Percentiles rank a stretch among this genome's conserved stretches.
Conservation (phyloP, 1,140 invertebrate species). For the Kradibia gibbosae region DNA sequence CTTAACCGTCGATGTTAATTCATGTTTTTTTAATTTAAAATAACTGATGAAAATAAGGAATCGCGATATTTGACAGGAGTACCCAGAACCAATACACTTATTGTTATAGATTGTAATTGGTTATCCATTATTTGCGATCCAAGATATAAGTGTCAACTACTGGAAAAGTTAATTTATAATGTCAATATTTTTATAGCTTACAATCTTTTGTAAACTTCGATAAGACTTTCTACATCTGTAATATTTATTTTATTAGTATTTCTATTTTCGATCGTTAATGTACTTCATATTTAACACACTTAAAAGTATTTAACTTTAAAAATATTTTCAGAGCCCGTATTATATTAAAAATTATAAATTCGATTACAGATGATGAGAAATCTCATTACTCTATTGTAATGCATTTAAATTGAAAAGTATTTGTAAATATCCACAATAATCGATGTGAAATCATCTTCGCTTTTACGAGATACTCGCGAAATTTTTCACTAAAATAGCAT, state of each 20-base stretch:
- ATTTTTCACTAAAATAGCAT: not conserved
- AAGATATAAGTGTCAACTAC: not conserved
- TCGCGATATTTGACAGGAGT: not conserved
- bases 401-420: not conserved
- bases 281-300: not conserved
- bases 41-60: constrained; percentile 1
- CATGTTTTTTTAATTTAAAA: constrained; percentile 16
- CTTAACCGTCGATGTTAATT: not conserved
- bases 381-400: not conserved
- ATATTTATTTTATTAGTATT: not conserved
- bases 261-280: not conserved
- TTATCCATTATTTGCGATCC: not conserved
- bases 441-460: not conserved
- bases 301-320: not conserved
- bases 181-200: not conserved
- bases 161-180: constrained; percentile 13
- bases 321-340: too few species aligned
- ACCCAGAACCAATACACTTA: constrained; percentile 5
- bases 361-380: not conserved
- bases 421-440: not conserved
- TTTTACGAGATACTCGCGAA: not conserved
- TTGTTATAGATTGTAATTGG: not conserved
- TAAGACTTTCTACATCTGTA: not conserved
- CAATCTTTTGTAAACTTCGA: not conserved
- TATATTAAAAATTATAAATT: too few species aligned